phyloP scores from a whole-genome alignment of 1,140 invertebrate species.

The Muscidifurax raptorellus region DNA sequence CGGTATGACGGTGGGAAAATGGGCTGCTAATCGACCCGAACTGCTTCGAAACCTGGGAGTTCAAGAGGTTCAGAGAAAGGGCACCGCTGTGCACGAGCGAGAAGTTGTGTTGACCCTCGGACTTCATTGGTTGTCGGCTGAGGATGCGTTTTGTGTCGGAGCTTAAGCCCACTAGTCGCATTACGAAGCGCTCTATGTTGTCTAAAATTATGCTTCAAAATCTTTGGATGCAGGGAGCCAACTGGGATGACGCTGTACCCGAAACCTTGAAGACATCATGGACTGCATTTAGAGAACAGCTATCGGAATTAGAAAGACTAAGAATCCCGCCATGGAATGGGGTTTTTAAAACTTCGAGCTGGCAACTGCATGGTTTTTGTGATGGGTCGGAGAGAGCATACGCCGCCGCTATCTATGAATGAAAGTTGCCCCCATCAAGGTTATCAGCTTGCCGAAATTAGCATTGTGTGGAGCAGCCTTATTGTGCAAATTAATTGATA shows the following conservation, averaged over 20 bases:
- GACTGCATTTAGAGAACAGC: not conserved
- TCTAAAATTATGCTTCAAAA: not conserved
- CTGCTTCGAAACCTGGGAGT: not conserved
- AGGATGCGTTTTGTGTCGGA: not conserved
- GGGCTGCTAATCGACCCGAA: not conserved
- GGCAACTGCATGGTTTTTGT: not conserved
- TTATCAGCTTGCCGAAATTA: not conserved
- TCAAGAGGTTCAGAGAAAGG: not conserved
- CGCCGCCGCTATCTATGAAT: not conserved
- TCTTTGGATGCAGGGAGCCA: not conserved
- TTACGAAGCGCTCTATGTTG: too few species aligned
- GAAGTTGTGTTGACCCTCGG: not conserved
- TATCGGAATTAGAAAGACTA: not conserved
- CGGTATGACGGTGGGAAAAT: too few species aligned
- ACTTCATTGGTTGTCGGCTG: not conserved
- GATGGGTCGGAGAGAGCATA: not conserved
- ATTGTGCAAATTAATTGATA: not conserved
- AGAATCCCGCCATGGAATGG: not conserved
- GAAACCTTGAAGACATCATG: not conserved
- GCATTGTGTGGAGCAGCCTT: not conserved
- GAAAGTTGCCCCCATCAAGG: not conserved
- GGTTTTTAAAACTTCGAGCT: not conserved
- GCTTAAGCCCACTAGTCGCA: not conserved
- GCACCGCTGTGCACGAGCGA: not conserved
- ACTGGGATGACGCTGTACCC: not conserved